Base-by-base conservation (phyloP, 2,888 invertebrate species). In the Patella caerulea region DNA sequence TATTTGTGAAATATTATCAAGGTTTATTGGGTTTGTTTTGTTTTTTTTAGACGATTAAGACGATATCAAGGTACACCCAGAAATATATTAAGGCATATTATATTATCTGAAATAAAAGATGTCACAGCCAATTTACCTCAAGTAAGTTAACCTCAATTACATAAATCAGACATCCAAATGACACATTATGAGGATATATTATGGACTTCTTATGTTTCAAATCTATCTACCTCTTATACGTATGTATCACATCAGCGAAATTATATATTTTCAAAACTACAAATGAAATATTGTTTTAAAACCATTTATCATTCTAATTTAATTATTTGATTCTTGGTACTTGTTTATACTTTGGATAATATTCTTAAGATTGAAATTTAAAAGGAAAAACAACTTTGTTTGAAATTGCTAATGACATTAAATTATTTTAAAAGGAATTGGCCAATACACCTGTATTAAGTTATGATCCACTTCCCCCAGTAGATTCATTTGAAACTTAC, bases 381-480 rank as follows among this genome's bases (percentile, higher is more conserved):
- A 45, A 45, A 24, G 24, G 9, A 45, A 45, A 45, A 45, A 4
- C 7, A 45, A 45, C 45, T 45, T 45, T 45, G 45, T 55, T 14
- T 72, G 52, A 72, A 34, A 12, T 17, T 70, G 34, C 19, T 11
- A 24, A 11, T 24, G n/a, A 75, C 72, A 55, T 74, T 75, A 5
- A 29, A 14, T 45, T 15, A 15, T 45, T 72, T 56, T 55, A 77
- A 19, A 93, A 94, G 91, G 94, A 94, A 85, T 91, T 92, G 78
- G 88, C 91, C 15, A 92, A 92, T 80, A 93, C 93, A 19, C 93
- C 94, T n/a, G 93, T 96, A 75, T 92, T 96, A 87, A 94, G 94
- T 81, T 95, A 95, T 88, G 96, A 96, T 92, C 96, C 96, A 7
- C 92, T 96, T 79, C 96, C 96, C 19, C 96, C 96, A 1, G 86